phyloP scores from a whole-genome alignment of 2,113 vertebrate genomes.

The Heptranchias perlo region DNA sequence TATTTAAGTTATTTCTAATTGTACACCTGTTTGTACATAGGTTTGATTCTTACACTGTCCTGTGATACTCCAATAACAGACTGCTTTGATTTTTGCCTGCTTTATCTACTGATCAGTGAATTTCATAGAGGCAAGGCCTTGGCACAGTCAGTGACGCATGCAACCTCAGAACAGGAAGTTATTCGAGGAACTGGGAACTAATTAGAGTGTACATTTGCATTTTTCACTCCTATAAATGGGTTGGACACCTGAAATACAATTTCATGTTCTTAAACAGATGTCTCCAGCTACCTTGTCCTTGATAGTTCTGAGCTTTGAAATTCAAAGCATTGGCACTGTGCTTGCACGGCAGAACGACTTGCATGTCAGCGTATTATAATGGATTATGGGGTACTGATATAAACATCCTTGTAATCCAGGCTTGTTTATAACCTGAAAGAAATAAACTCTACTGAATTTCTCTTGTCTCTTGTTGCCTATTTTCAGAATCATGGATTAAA shows the following conservation, averaged over 20 bases:
- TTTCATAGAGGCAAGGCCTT: not conserved
- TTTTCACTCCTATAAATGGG: conserved; percentile 7
- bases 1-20: not conserved
- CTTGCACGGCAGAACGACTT: not conserved
- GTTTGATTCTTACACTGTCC: not conserved
- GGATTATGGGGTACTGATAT: not conserved
- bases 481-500: not conserved
- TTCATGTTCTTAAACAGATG: not conserved
- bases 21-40: not conserved
- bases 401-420: not conserved
- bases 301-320: not conserved
- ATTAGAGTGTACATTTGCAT: not conserved
- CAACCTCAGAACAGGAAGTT: conserved; percentile 2
- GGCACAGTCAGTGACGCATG: not conserved
- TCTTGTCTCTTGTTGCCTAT: no score
- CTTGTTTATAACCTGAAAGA: not conserved
- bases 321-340: not conserved
- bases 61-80: not conserved
- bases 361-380: not conserved
- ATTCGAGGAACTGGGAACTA: not conserved
- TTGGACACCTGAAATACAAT: not conserved
- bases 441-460: no score
- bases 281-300: not conserved
- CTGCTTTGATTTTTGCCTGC: not conserved
- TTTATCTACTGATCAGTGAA: not conserved